A percentile compares a stretch with the other conserved stretches of the same genome.
Conservation (phyloP, 92 coral and sea anemone genomes). For the Phenganax stokvisi region DNA sequence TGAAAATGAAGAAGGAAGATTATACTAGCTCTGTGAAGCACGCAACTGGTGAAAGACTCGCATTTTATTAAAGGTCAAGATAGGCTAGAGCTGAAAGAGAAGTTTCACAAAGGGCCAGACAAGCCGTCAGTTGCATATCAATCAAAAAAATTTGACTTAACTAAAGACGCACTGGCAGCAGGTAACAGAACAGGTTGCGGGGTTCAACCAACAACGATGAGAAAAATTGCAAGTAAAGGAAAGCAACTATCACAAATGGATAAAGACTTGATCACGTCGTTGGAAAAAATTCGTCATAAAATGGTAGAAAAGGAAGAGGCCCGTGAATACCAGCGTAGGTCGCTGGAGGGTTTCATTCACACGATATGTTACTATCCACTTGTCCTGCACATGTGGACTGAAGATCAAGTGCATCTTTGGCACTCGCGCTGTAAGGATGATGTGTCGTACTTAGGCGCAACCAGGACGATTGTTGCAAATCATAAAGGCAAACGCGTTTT, state of each 20-base stretch:
- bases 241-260: neutral
- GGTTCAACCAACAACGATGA: constrained; percentile 17
- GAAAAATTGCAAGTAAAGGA: constrained; percentile 13
- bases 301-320: neutral
- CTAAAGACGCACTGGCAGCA: neutral
- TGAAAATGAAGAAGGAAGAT: constrained; percentile 18
- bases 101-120: constrained; percentile 12
- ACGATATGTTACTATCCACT: constrained; percentile 25
- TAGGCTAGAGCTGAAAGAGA: neutral
- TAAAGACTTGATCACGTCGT: neutral
- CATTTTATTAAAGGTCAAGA: constrained; percentile 13
- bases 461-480: constrained; percentile 42
- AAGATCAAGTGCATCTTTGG: constrained; percentile 54
- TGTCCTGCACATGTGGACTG: constrained; percentile 52
- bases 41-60: constrained; percentile 20
- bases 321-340: neutral
- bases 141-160: neutral
- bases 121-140: constrained; percentile 9
- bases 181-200: constrained; percentile 28
- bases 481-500: constrained; percentile 39
- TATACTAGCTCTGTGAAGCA: neutral
- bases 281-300: neutral
- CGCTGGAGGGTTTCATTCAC: constrained; percentile 10
- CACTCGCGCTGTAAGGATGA: constrained; percentile 41
- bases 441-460: constrained; percentile 46